Base-by-base conservation (phyloP, 1,140 invertebrate species). In the Panagrolaimus sp. region DNA sequence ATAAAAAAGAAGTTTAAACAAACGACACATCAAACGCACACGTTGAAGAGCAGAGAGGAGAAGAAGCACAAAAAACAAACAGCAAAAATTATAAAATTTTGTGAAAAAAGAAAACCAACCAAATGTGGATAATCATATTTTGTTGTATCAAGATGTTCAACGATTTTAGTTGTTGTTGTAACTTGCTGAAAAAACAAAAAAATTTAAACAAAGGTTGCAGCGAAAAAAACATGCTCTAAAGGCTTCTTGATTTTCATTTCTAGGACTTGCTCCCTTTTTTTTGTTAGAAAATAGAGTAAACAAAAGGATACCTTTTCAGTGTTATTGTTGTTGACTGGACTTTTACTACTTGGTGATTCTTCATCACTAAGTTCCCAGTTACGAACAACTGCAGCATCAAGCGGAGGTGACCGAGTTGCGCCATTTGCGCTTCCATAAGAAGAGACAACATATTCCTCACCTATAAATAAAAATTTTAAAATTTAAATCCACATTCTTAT, bases 341-440 rank as follows among this genome's bases (percentile, higher is more conserved):
- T 38, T 38, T 38, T 38, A 38, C 31, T 38, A 7, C 51, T 57
- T 57, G 51, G 51, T 57, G 4, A 13, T 16, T 57, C 51, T 57
- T 57, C 51, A 57, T 57, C 51, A 20, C 51, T 57, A 27, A 57
- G 51, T 20, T 57, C 51, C 51, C 51, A 57, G 51, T 57, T 57
- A 57, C 51, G 51, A 57, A 57, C 51, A 27, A 57, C 51, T 25
- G 51, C 51, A 20, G 51, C 27, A 57, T 57, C 51, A 57, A 25
- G 20, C 20, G 51, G 51, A 57, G 51, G 27, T 27, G 51, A 57
- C 51, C 51, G 51, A 57, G 27, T 25, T 57, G 51, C 20, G 51
- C 51, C 8, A 27, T 25, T 20, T 57, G 51, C 51, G 51, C 20
- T 25, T 25, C 51, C 31, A 38, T 38, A 38, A 27, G 51, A 25